Conservation (phyloP, 2,797 vertebrate genomes). For the Ctenopoma kingsleyae region DNA sequence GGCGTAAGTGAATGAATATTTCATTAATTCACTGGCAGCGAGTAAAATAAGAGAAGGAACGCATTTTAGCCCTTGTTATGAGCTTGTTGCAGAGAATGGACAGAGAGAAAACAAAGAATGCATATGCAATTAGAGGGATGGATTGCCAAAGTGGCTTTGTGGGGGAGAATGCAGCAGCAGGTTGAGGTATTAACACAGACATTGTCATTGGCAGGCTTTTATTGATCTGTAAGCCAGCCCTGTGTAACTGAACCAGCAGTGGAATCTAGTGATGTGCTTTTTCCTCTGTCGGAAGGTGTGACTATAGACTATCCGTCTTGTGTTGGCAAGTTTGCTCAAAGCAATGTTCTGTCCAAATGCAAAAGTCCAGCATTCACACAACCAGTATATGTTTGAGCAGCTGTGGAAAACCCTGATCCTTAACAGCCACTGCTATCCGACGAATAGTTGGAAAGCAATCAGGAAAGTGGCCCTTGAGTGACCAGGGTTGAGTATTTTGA, state of each 20-base stretch:
- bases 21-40: slow-evolving; percentile 45
- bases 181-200: slow-evolving; percentile 65
- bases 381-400: background rate
- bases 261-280: slow-evolving; percentile 51
- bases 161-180: slow-evolving; percentile 36
- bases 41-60: slow-evolving; percentile 42
- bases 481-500: too few relatives aligned
- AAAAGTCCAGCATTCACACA: background rate
- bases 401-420: too few relatives aligned
- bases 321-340: slow-evolving; percentile 19
- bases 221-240: slow-evolving; percentile 63
- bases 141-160: slow-evolving; percentile 36
- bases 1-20: slow-evolving; percentile 60
- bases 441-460: too few relatives aligned
- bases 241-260: slow-evolving; percentile 63
- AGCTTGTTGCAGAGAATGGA: slow-evolving; percentile 45
- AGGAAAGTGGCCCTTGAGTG: too few relatives aligned
- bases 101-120: slow-evolving; percentile 46
- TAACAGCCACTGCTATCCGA: too few relatives aligned
- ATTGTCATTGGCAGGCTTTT: slow-evolving; percentile 65
- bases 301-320: slow-evolving; percentile 60
- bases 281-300: slow-evolving; percentile 65
- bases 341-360: background rate
- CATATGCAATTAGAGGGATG: slow-evolving; percentile 54
- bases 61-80: slow-evolving; percentile 38